These are phyloP conservation scores for Epicampocera succincta DNA, from an alignment of 2,888 invertebrate species.

Conservation along the genomic window DNA sequence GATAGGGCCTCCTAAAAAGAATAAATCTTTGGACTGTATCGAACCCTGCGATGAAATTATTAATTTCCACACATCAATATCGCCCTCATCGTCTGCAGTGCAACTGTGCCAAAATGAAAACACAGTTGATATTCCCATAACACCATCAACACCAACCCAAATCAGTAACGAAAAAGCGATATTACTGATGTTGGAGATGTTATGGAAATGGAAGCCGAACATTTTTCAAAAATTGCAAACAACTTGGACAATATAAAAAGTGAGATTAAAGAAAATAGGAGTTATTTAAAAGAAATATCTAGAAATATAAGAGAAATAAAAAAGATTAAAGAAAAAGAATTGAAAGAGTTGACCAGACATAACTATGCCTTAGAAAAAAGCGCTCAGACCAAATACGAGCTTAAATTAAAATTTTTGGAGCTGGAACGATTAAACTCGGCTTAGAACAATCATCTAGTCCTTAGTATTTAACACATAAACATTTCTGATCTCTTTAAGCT, in stretches of 20 bases:
- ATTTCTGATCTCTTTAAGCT: background rate
- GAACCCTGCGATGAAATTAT: no score
- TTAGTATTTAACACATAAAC: constrained; percentile 1
- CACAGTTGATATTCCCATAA: background rate
- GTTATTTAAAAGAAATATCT: no score
- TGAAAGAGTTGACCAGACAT: constrained; percentile 14
- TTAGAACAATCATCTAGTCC: background rate
- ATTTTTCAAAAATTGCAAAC: no score
- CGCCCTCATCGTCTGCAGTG: background rate
- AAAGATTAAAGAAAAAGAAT: constrained; percentile 6
- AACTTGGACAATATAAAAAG: no score
- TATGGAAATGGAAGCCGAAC: no score
- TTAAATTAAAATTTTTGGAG: constrained; percentile 25
- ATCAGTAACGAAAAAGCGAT: background rate
- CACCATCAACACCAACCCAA: background rate
- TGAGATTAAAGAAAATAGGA: no score
- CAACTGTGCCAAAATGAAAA: constrained; percentile 12
- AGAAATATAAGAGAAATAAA: background rate
- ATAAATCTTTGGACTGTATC: no score
- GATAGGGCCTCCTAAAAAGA: background rate
- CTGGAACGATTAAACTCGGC: constrained; percentile 16
- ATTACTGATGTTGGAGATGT: background rate
- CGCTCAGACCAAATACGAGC: background rate
- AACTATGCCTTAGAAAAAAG: constrained; percentile 22
- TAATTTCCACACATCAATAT: background rate